Evolutionary conservation across 2,113 vertebrate genomes (phyloP).

Genomic region (Hippotragus niger): DNA sequence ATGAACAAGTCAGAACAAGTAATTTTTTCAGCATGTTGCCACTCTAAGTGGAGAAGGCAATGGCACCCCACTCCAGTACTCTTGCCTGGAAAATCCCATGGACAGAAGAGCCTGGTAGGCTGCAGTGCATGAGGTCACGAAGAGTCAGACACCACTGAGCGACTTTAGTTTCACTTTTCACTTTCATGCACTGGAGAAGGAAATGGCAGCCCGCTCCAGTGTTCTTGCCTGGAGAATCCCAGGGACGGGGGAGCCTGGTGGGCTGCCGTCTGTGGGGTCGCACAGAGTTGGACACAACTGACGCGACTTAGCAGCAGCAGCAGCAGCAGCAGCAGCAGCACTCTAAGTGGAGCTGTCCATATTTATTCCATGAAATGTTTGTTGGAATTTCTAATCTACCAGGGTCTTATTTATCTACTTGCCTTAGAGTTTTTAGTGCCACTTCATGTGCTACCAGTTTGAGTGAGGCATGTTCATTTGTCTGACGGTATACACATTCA

Average conservation of each 20-base stretch:
- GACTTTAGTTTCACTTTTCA: too few relatives aligned
- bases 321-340: neutral
- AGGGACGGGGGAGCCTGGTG: fast-evolving
- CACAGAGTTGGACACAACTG: too few relatives aligned
- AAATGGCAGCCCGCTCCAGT: too few relatives aligned
- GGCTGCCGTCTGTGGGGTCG: too few relatives aligned
- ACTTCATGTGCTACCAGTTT: neutral
- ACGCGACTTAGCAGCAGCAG: too few relatives aligned
- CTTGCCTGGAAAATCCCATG: too few relatives aligned
- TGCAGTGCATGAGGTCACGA: too few relatives aligned
- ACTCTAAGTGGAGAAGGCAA: neutral
- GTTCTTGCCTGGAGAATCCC: too few relatives aligned
- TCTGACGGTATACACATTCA: neutral
- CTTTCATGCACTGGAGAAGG: too few relatives aligned
- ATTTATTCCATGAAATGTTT: neutral
- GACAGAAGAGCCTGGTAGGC: too few relatives aligned
- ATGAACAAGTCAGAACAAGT: neutral
- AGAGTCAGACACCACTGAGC: too few relatives aligned
- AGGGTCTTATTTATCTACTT: neutral
- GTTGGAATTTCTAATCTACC: neutral
- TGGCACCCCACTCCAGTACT: too few relatives aligned
- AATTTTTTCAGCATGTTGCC: neutral
- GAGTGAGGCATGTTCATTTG: neutral
- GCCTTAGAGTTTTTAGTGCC: neutral
- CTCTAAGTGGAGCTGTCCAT: neutral